These are phyloP conservation scores for Quiscalus mexicanus DNA, from an alignment of 2,113 vertebrate genomes.

Conservation along the genomic window DNA sequence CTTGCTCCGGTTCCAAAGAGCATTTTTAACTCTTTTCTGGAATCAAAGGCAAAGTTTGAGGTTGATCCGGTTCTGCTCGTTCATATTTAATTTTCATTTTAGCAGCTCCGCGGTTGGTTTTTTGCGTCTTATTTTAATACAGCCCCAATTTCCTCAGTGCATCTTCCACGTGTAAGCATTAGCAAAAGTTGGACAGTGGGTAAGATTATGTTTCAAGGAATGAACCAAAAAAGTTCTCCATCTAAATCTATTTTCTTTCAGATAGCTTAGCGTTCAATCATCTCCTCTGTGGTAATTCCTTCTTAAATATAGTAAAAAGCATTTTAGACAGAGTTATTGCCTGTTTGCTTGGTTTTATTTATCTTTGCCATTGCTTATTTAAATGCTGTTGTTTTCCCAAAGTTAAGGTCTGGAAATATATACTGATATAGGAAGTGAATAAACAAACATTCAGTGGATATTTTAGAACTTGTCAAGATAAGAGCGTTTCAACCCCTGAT, in stretches of 20 bases:
- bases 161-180: neutral
- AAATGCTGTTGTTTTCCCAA: neutral
- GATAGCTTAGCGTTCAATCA: neutral
- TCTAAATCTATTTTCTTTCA: neutral
- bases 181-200: neutral
- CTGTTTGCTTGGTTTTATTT: neutral
- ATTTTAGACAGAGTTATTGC: neutral
- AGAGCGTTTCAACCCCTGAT: neutral
- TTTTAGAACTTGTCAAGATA: neutral
- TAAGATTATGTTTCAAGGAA: neutral
- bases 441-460: neutral
- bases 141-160: neutral
- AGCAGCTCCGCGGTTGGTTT: rapidly evolving
- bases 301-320: neutral
- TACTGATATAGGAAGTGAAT: neutral
- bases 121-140: rapidly evolving
- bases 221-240: neutral
- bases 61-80: rapidly evolving
- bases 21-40: neutral
- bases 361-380: neutral
- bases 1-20: neutral
- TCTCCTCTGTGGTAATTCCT: neutral
- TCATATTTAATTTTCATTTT: neutral
- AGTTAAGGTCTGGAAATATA: neutral
- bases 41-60: neutral